Conservation (phyloP, 2,888 invertebrate genomes). For the Prosapia bicincta region DNA sequence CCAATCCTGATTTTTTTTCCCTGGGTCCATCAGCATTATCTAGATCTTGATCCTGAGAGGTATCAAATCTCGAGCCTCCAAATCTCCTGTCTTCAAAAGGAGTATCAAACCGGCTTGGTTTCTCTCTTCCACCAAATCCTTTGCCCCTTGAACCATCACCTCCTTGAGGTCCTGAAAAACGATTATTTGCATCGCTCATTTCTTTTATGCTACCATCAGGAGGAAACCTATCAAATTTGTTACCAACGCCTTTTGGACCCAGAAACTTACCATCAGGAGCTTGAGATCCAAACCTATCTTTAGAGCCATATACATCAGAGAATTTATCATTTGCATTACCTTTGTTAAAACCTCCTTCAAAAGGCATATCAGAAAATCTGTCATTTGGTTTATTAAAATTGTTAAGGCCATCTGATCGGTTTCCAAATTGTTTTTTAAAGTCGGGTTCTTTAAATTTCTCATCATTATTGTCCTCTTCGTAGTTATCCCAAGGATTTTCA, state of each 20-base stretch:
- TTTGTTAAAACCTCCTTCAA: background rate
- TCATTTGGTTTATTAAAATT: background rate
- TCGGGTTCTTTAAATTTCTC: background rate
- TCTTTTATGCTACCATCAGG: constrained; percentile 7
- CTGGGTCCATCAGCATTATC: background rate
- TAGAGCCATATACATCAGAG: background rate
- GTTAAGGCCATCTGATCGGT: background rate
- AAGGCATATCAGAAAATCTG: background rate
- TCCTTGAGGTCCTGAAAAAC: background rate
- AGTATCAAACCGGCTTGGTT: background rate
- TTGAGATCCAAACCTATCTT: background rate
- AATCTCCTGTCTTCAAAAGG: constrained; percentile 2
- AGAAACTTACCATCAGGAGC: constrained; percentile 14
- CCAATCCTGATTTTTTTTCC: background rate
- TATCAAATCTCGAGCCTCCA: constrained; percentile 3
- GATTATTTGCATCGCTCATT: background rate
- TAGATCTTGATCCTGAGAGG: background rate
- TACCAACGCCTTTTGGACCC: background rate
- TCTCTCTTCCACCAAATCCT: background rate
- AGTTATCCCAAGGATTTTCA: constrained; percentile 10
- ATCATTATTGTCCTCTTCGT: constrained; percentile 1
- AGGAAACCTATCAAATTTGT: background rate
- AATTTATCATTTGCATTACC: background rate
- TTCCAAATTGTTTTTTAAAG: constrained; percentile 5
- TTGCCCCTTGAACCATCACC: background rate